phyloP scores from a whole-genome alignment of 1,140 invertebrate species.

The Nebria ingens region DNA sequence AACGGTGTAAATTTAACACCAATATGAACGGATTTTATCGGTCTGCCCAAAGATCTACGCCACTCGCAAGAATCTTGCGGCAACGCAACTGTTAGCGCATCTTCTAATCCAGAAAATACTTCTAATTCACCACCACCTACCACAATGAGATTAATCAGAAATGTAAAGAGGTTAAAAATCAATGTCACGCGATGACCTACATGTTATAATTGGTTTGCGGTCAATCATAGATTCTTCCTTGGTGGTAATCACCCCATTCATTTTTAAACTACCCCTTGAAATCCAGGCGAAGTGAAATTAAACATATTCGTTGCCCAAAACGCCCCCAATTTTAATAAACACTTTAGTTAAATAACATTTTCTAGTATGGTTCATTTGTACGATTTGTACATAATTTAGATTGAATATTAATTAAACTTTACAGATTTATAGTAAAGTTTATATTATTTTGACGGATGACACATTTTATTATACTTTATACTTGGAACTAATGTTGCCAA shows the following conservation, averaged over 20 bases:
- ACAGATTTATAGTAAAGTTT: no score
- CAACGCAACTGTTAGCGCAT: conserved; percentile 63
- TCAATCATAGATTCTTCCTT: conserved; percentile 20
- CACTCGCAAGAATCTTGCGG: conserved; percentile 81
- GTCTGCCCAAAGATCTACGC: conserved; percentile 72
- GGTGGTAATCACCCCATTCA: conserved; percentile 18
- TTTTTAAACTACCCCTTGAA: conserved; percentile 6
- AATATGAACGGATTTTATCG: conserved; percentile 71
- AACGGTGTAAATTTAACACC: conserved; percentile 79
- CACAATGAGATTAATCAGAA: conserved; percentile 11
- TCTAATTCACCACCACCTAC: conserved; percentile 80
- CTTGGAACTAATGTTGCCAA: no score
- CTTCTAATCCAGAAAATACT: conserved; percentile 73
- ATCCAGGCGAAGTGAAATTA: not conserved
- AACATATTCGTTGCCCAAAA: not conserved
- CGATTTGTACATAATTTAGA: no score
- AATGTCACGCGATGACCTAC: conserved; percentile 21
- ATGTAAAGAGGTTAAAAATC: conserved; percentile 11
- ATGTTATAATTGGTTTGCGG: conserved; percentile 29
- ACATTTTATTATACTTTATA: no score
- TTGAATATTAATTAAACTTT: no score
- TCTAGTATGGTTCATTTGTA: no score
- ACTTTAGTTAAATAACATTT: no score
- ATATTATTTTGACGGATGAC: no score
- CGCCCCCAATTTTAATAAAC: no score